Percentiles rank a stretch among this genome's conserved stretches.
phyloP scores from a whole-genome alignment of 2,888 invertebrate genomes.

The Xylocampa areola region DNA sequence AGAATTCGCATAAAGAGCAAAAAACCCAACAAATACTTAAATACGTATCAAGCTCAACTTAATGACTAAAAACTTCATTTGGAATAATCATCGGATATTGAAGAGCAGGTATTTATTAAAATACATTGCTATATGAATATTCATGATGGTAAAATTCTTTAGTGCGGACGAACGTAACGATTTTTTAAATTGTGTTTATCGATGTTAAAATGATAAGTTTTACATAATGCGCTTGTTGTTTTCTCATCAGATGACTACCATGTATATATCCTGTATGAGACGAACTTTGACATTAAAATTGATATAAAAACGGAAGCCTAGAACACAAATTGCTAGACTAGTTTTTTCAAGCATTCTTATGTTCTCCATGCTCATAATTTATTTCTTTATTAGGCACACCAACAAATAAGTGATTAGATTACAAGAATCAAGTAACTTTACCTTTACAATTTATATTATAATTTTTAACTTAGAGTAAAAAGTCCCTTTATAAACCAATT shows the following conservation, averaged over 20 bases:
- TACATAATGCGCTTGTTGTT: conserved; percentile 27
- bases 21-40: conserved; percentile 34
- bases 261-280: conserved; percentile 2
- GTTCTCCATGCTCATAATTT: too few relatives aligned
- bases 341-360: too few relatives aligned
- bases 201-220: conserved; percentile 37
- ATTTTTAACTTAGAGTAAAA: too few relatives aligned
- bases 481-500: too few relatives aligned
- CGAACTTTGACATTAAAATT: conserved; percentile 28
- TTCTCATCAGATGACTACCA: conserved; percentile 3
- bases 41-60: conserved; percentile 25
- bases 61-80: conserved; percentile 48
- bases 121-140: conserved; percentile 61
- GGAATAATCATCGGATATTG: conserved; percentile 41
- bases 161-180: conserved; percentile 51
- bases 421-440: too few relatives aligned
- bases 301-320: conserved; percentile 3
- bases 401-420: too few relatives aligned
- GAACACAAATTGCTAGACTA: conserved; percentile 1
- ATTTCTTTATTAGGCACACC: too few relatives aligned
- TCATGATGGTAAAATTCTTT: conserved; percentile 61
- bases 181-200: conserved; percentile 52
- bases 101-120: conserved; percentile 41
- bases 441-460: too few relatives aligned
- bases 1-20: conserved; percentile 22